Base-by-base conservation (phyloP, 2,888 invertebrate genomes). In the Ochropacha duplaris region DNA sequence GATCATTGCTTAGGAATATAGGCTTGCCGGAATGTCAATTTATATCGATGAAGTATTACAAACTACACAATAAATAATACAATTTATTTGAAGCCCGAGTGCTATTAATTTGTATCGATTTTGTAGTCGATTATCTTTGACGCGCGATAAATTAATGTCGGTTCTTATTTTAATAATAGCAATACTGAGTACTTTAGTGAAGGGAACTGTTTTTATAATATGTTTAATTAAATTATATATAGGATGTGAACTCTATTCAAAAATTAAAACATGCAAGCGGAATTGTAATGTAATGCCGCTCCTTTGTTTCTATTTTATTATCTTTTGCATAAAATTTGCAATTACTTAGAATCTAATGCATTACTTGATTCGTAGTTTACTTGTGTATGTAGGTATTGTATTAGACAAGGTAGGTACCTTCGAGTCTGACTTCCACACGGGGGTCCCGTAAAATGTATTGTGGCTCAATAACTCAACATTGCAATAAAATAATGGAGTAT, bases 1-100 rank as follows among this genome's bases (percentile, higher is more conserved):
- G 77, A 65, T 68, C 69, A 70, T 63, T 69, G 71, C 69, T 65
- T 60, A 51, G 59, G 56, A 54, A 57, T 64, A 65, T 68, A 58
- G 61, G 60, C 61, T 61, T 69, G 64, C 66, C 75, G 65, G 66
- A 73, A 74, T 72, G 78, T 74, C 78, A 78, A 75, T 74, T 71
- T 69, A 69, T 74, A 68, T 69, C 69, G 63, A 65, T 67, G 64
- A 68, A 62, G 65, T 71, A 61, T 65, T 61, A 50, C 60, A 44
- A 64, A 55, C 57, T 50, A 57, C 59, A 54, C 50, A 16, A 34
- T 52, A 52, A 52, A 52, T 52, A 31, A 31, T 19, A 52, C 19
- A 12, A 57, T 61, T 57, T 57, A 58, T 51, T 54, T 50, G 51
- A 34, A 19, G 28, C 44, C 19, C 16, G 26, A 31, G 22, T 22